Evolutionary conservation across 2,888 invertebrate genomes (phyloP), one percentile per base, ranked within the genome.

Genomic region (Eupithecia vulgata): DNA sequence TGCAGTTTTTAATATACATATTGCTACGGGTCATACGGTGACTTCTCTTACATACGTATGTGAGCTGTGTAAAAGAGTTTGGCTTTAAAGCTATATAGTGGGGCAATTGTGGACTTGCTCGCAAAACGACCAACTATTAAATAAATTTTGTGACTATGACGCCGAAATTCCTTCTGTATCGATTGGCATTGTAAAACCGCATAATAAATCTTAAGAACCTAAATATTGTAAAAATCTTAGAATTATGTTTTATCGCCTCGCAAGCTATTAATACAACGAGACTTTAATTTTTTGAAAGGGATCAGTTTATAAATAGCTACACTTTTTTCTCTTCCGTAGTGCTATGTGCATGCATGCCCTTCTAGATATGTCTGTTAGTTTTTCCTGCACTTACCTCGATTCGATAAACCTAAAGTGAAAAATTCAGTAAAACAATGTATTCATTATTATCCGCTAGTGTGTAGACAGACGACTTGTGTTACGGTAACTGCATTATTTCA

Each of bases 401-500:
- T 66, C 67, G 25, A 37, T 52, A 69, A 13, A 42, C 40, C 59
- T 70, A 70, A 67, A 71, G 17, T 48, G 45, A 72, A 67, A 68
- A 73, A 68, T 71, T 75, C 75, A 80, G 88, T 91, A 90, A 88
- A 90, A 81, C n/a, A 90, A 92, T 92, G 92, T 92, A 92, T 92
- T 92, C 92, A 92, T 91, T 84, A 84, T 80, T 79, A 81, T 76
- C 68, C 72, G 77, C 69, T 73, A 70, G 68, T 73, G 68, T 70
- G 40, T 74, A 75, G 73, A 64, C 10, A 42, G 35, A 64, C 65
- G 40, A 65, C 40, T 65, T 68, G 34, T 61, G 48, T 66, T 79
- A 81, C 73, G 81, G 81, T 79, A 82, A 80, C 81, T 76, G 85
- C 88, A 86, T 93, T 95, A 94, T 96, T 96, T 87, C 96, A 97